These are phyloP conservation scores for Aphelenchoides fujianensis DNA, from an alignment of 1,140 invertebrate genomes.

Conservation along the genomic window DNA sequence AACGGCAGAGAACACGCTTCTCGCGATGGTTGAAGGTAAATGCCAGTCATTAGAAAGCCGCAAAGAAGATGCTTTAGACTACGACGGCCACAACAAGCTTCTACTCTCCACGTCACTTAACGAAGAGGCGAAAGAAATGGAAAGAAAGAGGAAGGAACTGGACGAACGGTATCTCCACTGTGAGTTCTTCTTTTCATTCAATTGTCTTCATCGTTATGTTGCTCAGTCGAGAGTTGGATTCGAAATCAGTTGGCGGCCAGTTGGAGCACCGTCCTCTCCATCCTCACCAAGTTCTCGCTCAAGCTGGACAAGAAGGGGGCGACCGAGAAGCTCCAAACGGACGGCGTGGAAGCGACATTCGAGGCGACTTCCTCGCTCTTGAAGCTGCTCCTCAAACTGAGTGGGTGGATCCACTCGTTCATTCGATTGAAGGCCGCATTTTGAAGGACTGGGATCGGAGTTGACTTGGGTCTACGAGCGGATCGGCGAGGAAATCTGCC, in stretches of 20 bases:
- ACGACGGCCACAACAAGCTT: slow-evolving; percentile 22
- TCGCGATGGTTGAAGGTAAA: slow-evolving; percentile 24
- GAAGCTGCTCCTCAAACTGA: slow-evolving; percentile 20
- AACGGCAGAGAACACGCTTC: background rate
- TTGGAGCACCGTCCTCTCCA: slow-evolving; percentile 30
- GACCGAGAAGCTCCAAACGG: slow-evolving; percentile 18
- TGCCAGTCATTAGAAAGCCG: too few species aligned
- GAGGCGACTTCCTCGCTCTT: slow-evolving; percentile 23
- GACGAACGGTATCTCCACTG: slow-evolving; percentile 16
- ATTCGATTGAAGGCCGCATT: background rate
- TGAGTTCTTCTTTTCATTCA: too few species aligned
- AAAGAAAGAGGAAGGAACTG: background rate
- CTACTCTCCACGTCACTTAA: background rate
- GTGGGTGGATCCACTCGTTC: slow-evolving; percentile 9
- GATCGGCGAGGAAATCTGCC: slow-evolving; percentile 28
- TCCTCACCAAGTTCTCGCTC: slow-evolving; percentile 28
- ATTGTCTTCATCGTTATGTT: background rate
- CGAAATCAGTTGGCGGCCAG: slow-evolving; percentile 29
- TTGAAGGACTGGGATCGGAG: slow-evolving; percentile 25
- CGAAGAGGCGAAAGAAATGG: slow-evolving; percentile 1
- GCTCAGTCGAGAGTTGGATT: slow-evolving; percentile 30
- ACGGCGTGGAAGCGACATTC: slow-evolving; percentile 28
- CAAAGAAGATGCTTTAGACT: slow-evolving; percentile 11
- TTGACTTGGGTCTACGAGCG: slow-evolving; percentile 27
- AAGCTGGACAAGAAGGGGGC: slow-evolving; percentile 21